Conservation (phyloP, 2,888 invertebrate genomes). For the Tuberolachnus salignus region DNA sequence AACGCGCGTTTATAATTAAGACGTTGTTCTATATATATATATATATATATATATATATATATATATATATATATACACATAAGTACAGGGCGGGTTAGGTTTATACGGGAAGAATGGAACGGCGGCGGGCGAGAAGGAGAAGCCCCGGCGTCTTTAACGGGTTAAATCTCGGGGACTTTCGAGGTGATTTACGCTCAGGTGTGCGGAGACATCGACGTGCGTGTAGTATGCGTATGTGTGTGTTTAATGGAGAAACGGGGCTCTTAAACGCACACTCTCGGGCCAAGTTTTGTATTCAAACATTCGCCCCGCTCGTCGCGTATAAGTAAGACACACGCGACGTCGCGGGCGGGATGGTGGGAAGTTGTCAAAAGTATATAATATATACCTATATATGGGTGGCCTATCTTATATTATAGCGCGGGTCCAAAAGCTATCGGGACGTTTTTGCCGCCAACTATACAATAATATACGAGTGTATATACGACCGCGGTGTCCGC, state of each 20-base stretch:
- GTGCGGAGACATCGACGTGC: slow-evolving; percentile 34
- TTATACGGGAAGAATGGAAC: neutral
- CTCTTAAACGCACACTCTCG: slow-evolving; percentile 55
- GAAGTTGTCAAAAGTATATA: slow-evolving; percentile 33
- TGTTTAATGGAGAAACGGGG: slow-evolving; percentile 38
- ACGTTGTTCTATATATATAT: neutral
- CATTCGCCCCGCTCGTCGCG: slow-evolving; percentile 1
- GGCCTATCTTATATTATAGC: neutral
- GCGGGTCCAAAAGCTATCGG: slow-evolving; percentile 38
- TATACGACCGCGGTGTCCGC: slow-evolving; percentile 28
- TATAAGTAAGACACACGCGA: neutral
- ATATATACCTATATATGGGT: slow-evolving; percentile 1
- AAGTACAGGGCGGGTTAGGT: too few relatives aligned
- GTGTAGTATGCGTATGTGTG: too few relatives aligned
- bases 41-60: too few relatives aligned
- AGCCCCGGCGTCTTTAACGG: slow-evolving; percentile 34
- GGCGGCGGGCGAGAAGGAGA: neutral
- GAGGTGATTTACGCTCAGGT: slow-evolving; percentile 33
- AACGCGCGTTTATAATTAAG: slow-evolving; percentile 9
- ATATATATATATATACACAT: too few relatives aligned
- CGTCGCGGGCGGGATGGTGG: too few relatives aligned
- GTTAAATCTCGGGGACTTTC: slow-evolving; percentile 25
- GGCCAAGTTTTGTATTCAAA: slow-evolving; percentile 52
- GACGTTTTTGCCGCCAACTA: slow-evolving; percentile 48
- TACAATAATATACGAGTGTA: too few relatives aligned